A percentile compares a stretch with the other conserved stretches of the same genome.
These are phyloP conservation scores for Actenoides lindsayi DNA, from an alignment of 2,113 vertebrate species.

Conservation along the genomic window DNA sequence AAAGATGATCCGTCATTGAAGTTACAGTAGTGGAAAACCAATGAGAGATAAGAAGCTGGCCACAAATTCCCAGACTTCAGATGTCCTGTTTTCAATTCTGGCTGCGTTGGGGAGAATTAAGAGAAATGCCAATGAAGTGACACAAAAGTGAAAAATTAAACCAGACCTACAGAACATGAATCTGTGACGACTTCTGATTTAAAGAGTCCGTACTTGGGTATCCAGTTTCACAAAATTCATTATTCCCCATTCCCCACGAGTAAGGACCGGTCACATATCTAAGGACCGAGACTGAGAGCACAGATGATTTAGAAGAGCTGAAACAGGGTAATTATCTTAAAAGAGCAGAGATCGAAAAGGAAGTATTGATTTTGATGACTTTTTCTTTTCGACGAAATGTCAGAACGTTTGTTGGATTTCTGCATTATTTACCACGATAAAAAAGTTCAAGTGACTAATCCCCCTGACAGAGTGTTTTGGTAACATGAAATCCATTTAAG, in stretches of 20 bases:
- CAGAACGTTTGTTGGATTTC: neutral
- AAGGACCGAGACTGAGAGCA: neutral
- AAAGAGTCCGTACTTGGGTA: neutral
- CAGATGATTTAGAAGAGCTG: neutral
- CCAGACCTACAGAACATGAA: slow-evolving; percentile 1
- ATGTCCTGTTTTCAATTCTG: slow-evolving; percentile 59
- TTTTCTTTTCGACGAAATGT: neutral
- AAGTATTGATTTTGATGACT: slow-evolving; percentile 4
- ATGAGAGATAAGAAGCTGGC: slow-evolving; percentile 34
- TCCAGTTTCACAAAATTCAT: slow-evolving; percentile 40
- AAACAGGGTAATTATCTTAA: neutral
- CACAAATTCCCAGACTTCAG: slow-evolving; percentile 34
- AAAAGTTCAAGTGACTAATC: neutral
- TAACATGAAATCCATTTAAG: neutral
- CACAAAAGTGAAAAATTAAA: slow-evolving; percentile 54
- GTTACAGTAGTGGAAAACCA: slow-evolving; percentile 7
- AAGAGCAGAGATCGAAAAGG: neutral
- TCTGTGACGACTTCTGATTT: slow-evolving; percentile 33
- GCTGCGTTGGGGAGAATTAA: slow-evolving; percentile 14
- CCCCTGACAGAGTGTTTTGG: neutral
- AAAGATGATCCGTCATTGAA: slow-evolving; percentile 34
- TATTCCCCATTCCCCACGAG: neutral
- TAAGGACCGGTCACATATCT: neutral
- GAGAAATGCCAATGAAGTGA: slow-evolving; percentile 58
- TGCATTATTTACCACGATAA: neutral